Evolutionary conservation across 2,888 invertebrate genomes (phyloP), one percentile per base, ranked within the genome.

Genomic region (Phortica magna): DNA sequence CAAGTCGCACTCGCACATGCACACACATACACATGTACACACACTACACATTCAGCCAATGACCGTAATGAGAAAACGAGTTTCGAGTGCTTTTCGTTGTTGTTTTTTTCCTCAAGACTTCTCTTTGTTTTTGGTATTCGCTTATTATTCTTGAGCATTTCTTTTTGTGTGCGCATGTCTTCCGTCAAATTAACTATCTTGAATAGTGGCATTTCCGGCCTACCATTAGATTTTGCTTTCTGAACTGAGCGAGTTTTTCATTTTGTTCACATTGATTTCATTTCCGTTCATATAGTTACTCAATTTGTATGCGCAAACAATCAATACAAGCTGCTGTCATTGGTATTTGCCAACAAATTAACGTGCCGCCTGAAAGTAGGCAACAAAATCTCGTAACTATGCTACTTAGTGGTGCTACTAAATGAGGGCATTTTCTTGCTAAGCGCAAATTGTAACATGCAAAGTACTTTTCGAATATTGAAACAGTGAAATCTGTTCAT

Each of bases 51-150:
- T 42, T 7, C 43, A 2, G 10, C 9, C 22, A 64, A 64, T 9
- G 19, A 48, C 12, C 22, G 48, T 43, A 68, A 48, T 17, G 61
- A 61, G 31, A 4, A 68, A 42, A 68, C 68, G 42, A 43, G 41
- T 19, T 68, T 68, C 43, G 14, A 68, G 68, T 48, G 68, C 43
- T 68, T 68, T 68, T 68, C 17, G 43, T 22, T 68, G 68, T 68
- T 68, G 42, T 55, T 10, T 39, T 65, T 65, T 41, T 14, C 7
- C 39, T 12, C 19, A 6, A 48, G 10, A 14, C 48, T 48, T 48
- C 48, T 2, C 48, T 48, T 12, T 14, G 7, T 48, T 12, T 48
- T 48, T 48, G 53, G 2, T 53, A 3, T 10, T 7, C 53, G 2
- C 2, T 17, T 17, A 4, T 17, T 19, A 59, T 9, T 59, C n/a